phyloP scores from a whole-genome alignment of 2,113 vertebrate genomes.

The Procapra przewalskii region DNA sequence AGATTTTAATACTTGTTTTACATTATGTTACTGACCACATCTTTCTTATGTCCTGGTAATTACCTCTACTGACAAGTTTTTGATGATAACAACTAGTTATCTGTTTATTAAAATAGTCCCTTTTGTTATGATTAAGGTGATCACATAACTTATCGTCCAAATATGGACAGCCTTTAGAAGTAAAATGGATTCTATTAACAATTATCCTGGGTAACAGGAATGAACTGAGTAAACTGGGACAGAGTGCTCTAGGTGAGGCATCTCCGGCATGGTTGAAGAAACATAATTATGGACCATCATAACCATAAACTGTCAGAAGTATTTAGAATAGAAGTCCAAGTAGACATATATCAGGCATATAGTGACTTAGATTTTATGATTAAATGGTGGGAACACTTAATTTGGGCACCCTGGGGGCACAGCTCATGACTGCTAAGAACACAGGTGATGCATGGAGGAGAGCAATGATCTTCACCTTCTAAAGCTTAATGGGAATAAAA shows the following conservation, averaged over 20 bases:
- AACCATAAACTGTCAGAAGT: neutral
- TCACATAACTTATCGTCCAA: neutral
- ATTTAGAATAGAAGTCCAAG: neutral
- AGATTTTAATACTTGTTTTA: neutral
- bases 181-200: neutral
- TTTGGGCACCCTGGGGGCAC: neutral
- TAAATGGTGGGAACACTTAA: neutral
- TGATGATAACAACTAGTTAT: neutral
- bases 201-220: neutral
- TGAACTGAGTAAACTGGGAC: neutral
- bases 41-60: neutral
- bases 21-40: neutral
- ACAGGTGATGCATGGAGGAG: neutral
- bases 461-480: neutral
- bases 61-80: neutral
- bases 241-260: neutral
- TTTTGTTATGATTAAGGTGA: neutral
- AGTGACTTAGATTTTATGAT: neutral
- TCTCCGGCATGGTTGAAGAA: neutral
- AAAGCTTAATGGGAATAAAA: neutral
- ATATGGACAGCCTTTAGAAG: neutral
- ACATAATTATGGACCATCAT: neutral
- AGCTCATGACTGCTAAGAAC: neutral
- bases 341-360: neutral
- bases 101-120: neutral